Conservation (phyloP, 2,113 vertebrate genomes). For the Nycticorax nycticorax region DNA sequence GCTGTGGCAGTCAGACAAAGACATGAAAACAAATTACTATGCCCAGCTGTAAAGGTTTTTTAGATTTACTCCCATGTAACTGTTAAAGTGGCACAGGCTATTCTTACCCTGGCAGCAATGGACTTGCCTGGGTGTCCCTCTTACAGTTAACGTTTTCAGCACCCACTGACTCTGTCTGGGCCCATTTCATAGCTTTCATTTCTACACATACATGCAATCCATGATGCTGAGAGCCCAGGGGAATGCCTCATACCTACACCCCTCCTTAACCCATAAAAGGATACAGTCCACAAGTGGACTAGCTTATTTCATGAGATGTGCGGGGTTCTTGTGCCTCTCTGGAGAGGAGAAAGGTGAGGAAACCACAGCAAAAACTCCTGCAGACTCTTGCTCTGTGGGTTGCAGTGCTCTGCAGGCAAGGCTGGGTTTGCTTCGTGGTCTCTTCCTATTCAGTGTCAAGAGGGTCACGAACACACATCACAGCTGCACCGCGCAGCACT, state of each 20-base stretch:
- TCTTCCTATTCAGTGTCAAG: neutral
- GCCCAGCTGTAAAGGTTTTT: neutral
- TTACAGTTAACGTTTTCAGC: neutral
- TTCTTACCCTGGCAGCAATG: neutral
- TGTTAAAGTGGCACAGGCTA: neutral
- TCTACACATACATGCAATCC: neutral
- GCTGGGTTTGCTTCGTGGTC: neutral
- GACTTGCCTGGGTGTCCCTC: neutral
- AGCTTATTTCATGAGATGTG: neutral
- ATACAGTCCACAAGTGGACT: neutral
- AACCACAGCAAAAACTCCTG: neutral
- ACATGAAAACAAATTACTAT: neutral
- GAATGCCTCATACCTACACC: neutral
- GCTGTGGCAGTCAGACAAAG: neutral
- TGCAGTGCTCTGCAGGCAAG: neutral
- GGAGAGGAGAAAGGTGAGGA: neutral
- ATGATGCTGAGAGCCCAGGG: neutral
- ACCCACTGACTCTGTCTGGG: neutral
- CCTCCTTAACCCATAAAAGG: neutral
- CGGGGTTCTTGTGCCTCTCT: neutral
- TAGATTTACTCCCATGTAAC: neutral
- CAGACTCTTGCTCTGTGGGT: neutral
- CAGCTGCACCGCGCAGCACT: neutral
- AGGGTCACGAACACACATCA: neutral
- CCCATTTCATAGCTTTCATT: neutral